These are phyloP conservation scores for Lacerta agilis DNA, from an alignment of 2,797 vertebrate genomes.

Conservation along the genomic window DNA sequence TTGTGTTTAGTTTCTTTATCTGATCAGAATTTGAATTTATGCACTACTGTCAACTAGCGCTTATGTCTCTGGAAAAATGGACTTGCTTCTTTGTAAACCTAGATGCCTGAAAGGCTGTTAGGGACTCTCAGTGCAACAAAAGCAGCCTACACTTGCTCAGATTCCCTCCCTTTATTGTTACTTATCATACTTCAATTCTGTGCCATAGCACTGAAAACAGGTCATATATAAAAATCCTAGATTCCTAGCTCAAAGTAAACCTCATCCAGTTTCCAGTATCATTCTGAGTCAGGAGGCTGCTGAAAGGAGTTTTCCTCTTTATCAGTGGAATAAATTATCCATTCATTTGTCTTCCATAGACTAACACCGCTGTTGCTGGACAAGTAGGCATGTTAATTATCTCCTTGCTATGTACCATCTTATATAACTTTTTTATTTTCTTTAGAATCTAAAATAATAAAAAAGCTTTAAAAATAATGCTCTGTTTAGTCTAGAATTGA, in stretches of 20 bases:
- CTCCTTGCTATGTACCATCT: background rate
- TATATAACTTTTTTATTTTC: slow-evolving; percentile 1
- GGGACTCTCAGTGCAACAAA: background rate
- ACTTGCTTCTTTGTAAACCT: background rate
- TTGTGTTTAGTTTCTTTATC: background rate
- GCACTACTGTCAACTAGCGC: background rate
- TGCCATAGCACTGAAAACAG: background rate
- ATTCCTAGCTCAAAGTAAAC: background rate
- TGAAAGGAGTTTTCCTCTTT: background rate
- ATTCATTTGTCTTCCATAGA: background rate
- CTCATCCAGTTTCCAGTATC: background rate
- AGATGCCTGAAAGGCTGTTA: background rate
- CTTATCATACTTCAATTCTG: background rate
- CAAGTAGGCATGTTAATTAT: background rate
- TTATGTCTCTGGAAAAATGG: background rate
- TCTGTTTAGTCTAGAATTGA: background rate
- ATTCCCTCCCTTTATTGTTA: background rate
- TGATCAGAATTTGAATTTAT: background rate
- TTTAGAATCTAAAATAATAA: background rate
- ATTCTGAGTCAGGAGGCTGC: background rate
- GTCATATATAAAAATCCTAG: background rate
- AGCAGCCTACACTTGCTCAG: background rate
- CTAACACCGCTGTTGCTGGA: background rate
- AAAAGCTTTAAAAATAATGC: background rate
- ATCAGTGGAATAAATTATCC: background rate